These are phyloP conservation scores for Glyptemys insculpta DNA, from an alignment of 2,797 vertebrate genomes.

Conservation along the genomic window DNA sequence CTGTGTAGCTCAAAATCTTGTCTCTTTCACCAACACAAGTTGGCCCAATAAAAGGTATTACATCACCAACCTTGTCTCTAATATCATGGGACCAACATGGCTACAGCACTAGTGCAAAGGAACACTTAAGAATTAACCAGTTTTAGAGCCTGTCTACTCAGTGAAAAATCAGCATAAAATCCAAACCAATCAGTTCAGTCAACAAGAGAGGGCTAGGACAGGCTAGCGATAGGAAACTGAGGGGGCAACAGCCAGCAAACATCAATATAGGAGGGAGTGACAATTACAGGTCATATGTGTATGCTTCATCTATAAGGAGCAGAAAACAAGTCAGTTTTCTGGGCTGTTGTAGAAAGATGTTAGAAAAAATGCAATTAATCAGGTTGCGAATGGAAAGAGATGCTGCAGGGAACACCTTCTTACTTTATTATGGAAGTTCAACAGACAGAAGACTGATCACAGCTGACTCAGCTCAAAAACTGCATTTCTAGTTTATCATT, in stretches of 20 bases:
- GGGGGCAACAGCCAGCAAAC: neutral
- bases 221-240: neutral
- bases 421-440: neutral
- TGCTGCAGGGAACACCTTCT: neutral
- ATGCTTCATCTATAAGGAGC: neutral
- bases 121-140: neutral
- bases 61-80: neutral
- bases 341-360: neutral
- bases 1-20: neutral
- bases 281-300: neutral
- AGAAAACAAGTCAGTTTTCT: neutral
- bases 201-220: neutral
- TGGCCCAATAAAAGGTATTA: neutral
- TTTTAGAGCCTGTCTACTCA: slow-evolving; percentile 26
- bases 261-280: accelerated
- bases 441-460: neutral
- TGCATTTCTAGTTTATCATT: neutral
- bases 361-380: neutral
- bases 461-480: neutral
- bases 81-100: neutral
- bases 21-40: neutral
- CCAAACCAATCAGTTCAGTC: neutral
- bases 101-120: neutral
- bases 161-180: slow-evolving; percentile 9
- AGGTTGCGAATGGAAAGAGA: neutral